Conservation (phyloP, 2,888 invertebrate genomes). For the Syrista parreyssii region DNA sequence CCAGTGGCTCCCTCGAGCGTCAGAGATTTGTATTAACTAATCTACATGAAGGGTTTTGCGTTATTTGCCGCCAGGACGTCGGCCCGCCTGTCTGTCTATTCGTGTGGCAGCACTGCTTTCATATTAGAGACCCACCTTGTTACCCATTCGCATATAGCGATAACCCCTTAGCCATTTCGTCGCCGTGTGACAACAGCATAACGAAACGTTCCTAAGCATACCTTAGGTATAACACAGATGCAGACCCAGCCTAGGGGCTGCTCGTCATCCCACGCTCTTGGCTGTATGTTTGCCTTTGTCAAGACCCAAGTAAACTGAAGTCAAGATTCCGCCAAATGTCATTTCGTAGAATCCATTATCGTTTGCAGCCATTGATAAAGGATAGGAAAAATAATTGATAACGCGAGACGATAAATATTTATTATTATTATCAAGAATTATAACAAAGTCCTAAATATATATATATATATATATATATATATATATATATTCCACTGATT, state of each 20-base stretch:
- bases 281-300: background rate
- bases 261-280: background rate
- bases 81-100: background rate
- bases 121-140: conserved; percentile 14
- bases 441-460: background rate
- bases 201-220: conserved; percentile 22
- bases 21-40: conserved; percentile 21
- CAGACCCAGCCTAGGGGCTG: background rate
- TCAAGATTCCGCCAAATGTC: background rate
- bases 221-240: background rate
- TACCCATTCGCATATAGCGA: conserved; percentile 5
- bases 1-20: conserved; percentile 12
- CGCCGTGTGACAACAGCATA: conserved; percentile 19
- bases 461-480: background rate
- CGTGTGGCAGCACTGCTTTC: conserved; percentile 10
- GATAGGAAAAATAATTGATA: background rate
- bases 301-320: background rate
- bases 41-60: conserved; percentile 12
- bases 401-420: background rate
- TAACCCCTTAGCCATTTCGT: background rate
- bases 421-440: background rate
- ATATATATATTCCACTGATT: background rate
- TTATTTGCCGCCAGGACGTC: background rate
- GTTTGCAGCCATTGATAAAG: background rate
- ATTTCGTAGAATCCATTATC: background rate